Evolutionary conservation across 2,113 vertebrate species (phyloP).

Genomic region (Mobula birostris): DNA sequence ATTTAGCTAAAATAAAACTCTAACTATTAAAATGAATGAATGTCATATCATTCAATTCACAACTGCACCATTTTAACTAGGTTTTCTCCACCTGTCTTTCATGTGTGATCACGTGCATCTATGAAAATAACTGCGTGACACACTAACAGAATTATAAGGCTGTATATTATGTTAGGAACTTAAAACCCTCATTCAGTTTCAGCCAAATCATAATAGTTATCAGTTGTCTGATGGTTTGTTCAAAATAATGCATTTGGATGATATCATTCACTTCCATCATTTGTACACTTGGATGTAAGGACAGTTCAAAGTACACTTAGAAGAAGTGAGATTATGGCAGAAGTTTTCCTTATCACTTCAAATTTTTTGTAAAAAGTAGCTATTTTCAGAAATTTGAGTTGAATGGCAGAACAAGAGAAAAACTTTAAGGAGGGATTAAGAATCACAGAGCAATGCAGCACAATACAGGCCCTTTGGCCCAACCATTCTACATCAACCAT

Average conservation of each 20-base stretch:
- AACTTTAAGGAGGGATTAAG: not conserved
- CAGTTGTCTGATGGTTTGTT: not conserved
- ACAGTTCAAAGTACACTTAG: constrained; percentile 3
- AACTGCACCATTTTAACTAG: not conserved
- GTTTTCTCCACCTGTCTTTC: not conserved
- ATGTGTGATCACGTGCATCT: not conserved
- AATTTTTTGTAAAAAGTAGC: not conserved
- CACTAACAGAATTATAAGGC: not conserved
- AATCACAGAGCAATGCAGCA: not conserved
- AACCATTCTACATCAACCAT: no score
- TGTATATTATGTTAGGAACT: not conserved
- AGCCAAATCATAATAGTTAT: not conserved
- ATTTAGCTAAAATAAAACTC: no score
- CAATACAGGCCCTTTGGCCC: no score
- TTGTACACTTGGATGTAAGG: not conserved
- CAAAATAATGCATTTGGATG: not conserved
- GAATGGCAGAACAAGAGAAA: not conserved
- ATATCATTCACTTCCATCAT: not conserved
- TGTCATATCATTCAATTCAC: not conserved
- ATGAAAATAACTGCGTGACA: not conserved
- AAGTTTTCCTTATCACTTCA: not conserved
- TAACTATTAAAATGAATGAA: no score
- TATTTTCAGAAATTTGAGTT: not conserved
- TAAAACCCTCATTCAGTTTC: not conserved
- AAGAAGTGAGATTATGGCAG: not conserved